Percentiles rank a stretch among this genome's conserved stretches.
phyloP scores from a whole-genome alignment of 2,113 vertebrate species.

The Romanogobio albipinnatus region DNA sequence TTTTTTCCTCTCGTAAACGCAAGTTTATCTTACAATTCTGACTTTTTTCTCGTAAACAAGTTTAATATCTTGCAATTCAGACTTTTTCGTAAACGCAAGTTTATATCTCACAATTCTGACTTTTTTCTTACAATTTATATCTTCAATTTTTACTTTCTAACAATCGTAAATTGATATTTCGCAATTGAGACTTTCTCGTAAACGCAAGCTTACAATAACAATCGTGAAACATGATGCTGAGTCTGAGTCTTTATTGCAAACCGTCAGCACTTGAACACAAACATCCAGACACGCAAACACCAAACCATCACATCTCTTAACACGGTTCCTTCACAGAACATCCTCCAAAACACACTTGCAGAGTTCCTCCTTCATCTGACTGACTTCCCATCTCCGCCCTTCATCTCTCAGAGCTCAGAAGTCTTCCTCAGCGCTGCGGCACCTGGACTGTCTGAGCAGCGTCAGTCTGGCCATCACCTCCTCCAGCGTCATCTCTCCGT shows the following conservation, averaged over 20 bases:
- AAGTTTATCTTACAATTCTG: too few species aligned
- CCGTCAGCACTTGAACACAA: background rate
- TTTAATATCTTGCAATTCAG: too few species aligned
- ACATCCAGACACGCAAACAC: background rate
- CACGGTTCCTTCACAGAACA: background rate
- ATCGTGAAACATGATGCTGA: background rate
- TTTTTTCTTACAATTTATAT: too few species aligned
- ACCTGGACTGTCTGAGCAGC: conserved; percentile 79
- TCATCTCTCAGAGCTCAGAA: conserved; percentile 73
- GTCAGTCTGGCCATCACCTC: conserved; percentile 83
- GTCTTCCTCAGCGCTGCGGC: conserved; percentile 84
- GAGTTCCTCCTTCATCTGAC: background rate
- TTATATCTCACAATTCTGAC: too few species aligned
- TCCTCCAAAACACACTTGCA: background rate
- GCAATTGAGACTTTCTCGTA: too few species aligned
- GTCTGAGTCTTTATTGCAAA: conserved; percentile 18
- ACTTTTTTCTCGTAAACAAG: too few species aligned
- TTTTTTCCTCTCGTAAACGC: too few species aligned
- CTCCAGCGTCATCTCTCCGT: conserved; percentile 82
- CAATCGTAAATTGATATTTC: too few species aligned
- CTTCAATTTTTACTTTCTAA: too few species aligned
- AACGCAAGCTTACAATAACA: background rate
- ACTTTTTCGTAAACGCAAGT: too few species aligned
- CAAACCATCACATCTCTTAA: background rate
- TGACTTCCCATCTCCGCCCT: background rate